A percentile compares a stretch with the other conserved stretches of the same genome.
Conservation (phyloP, 2,113 vertebrate species). For the Perccottus glenii region DNA sequence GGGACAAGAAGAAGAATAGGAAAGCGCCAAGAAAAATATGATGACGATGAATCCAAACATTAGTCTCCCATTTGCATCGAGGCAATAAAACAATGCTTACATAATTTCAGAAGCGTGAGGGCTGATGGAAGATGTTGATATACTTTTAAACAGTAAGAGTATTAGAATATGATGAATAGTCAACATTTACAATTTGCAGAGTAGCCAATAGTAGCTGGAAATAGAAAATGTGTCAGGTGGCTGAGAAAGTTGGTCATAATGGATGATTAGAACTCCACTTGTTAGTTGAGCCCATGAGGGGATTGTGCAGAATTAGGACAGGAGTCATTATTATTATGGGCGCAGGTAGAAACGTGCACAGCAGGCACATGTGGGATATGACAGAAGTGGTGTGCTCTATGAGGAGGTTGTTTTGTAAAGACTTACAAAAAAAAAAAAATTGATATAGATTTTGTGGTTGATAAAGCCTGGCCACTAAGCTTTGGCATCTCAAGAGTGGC, state of each 20-base stretch:
- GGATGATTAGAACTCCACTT: constrained; percentile 59
- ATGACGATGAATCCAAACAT: constrained; percentile 10
- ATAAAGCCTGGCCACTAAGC: neutral
- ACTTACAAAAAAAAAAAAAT: neutral
- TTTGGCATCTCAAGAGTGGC: constrained; percentile 15
- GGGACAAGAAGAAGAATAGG: neutral
- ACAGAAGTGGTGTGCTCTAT: neutral
- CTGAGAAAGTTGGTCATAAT: constrained; percentile 50
- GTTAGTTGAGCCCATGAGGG: constrained; percentile 23
- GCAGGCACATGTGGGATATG: constrained; percentile 26
- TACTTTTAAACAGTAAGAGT: neutral
- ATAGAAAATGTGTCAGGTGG: constrained; percentile 4
- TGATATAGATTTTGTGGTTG: neutral
- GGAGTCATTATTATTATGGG: constrained; percentile 47
- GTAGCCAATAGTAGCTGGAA: constrained; percentile 34
- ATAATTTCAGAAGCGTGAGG: neutral
- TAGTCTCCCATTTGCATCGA: neutral
- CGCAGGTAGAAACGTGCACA: constrained; percentile 49
- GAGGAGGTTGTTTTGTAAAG: neutral
- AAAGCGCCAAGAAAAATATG: constrained; percentile 11
- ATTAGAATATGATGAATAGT: neutral
- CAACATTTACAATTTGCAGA: neutral
- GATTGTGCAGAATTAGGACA: constrained; percentile 65
- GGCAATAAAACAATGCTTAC: neutral
- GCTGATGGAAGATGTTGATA: neutral